Base-by-base conservation (phyloP, 2,888 invertebrate genomes). In the Archips xylosteana region DNA sequence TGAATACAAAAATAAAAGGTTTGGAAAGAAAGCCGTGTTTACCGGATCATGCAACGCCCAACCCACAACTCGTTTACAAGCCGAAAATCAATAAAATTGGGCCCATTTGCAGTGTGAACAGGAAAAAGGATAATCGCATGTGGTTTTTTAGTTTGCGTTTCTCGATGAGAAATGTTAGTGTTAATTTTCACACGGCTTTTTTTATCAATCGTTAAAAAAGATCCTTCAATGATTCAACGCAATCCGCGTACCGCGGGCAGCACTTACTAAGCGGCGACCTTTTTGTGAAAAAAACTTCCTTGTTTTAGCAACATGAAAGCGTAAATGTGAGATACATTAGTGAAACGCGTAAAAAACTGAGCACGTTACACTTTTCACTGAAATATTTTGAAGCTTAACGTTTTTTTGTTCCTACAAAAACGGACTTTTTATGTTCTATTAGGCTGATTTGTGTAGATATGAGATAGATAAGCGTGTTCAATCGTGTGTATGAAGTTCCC, bases 121-220 rank as follows among this genome's bases (percentile, higher is more conserved):
- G 69, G 42, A 39, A 61, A 15, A 23, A 57, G 63, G 63, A 64
- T 73, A 68, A 73, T 69, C 63, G 68, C 45, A 54, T 32, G 34
- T 61, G 10, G 15, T 63, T 70, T 74, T 74, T 65, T 66, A 47
- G 39, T 47, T 45, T 63, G 51, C 74, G 71, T 74, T 78, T 76
- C 71, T 74, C 70, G 70, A 62, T 59, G 78, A 78, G 70, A 74
- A 81, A 83, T 81, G 80, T 49, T 85, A 85, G 81, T 85, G 87
- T 88, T 87, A 85, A 88, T 89, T 87, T 89, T 90, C 87, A 89
- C 90, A 86, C 87, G 81, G 81, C 78, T 66, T 85, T 85, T 87
- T 88, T 85, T 86, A 85, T 81, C 75, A 76, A 78, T 82, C 85
- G 85, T 85, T 76, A 13, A 81, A 23, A 78, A 85, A 80, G 79